A percentile compares a stretch with the other conserved stretches of the same genome.
Evolutionary conservation across 2,888 invertebrate species (phyloP).

Genomic region (Cheilosia urbana): DNA sequence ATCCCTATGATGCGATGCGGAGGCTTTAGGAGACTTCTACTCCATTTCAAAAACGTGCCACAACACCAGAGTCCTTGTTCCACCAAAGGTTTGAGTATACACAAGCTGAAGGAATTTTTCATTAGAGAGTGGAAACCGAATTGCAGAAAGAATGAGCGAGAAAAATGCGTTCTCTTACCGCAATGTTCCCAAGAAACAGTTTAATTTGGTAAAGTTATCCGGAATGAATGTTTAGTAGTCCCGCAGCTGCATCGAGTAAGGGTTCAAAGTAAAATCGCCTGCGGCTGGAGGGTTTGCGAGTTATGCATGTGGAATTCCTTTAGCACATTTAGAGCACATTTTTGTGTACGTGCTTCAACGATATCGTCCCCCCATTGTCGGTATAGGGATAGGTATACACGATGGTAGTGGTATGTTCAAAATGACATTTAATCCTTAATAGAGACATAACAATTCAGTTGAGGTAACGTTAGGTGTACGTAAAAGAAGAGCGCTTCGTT

Average conservation of each 20-base stretch:
- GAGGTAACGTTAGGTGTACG: not conserved
- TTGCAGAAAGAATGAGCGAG: not conserved
- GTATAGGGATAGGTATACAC: not conserved
- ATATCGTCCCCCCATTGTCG: not conserved
- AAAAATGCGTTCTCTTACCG: conserved; percentile 14
- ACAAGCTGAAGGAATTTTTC: conserved; percentile 7
- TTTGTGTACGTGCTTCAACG: not conserved
- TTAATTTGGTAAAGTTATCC: conserved; percentile 51
- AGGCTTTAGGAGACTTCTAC: conserved; percentile 34
- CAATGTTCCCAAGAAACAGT: conserved; percentile 18
- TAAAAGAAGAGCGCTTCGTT: not conserved
- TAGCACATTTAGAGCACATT: not conserved
- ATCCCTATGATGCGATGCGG: conserved; percentile 44
- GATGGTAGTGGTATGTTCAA: not conserved
- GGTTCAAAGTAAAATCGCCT: not conserved
- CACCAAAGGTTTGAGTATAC: not conserved
- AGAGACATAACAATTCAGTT: conserved; percentile 21
- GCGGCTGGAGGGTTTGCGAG: not conserved
- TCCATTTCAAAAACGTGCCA: not conserved
- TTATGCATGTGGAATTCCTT: conserved; percentile 4
- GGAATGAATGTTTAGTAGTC: conserved; percentile 10
- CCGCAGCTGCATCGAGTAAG: not conserved
- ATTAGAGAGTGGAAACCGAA: not conserved
- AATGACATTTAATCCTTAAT: conserved; percentile 23
- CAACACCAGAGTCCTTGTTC: conserved; percentile 2